These are phyloP conservation scores for Sylvietta virens DNA, from an alignment of 2,113 vertebrate genomes.

Conservation along the genomic window DNA sequence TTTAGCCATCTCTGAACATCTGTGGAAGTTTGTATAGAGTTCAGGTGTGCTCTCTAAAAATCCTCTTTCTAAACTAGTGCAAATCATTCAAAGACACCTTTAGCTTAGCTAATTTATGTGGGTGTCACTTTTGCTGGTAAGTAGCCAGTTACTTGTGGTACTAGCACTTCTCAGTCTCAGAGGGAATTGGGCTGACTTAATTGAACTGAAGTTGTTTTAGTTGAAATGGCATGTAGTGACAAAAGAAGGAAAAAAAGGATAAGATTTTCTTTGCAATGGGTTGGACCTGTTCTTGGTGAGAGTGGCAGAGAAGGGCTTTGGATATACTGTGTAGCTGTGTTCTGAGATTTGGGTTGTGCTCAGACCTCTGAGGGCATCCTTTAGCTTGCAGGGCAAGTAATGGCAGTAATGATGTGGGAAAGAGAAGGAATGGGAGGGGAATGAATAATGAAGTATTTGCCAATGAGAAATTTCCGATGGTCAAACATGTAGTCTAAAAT, in stretches of 20 bases:
- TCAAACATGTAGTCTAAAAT: not conserved
- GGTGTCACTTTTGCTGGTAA: not conserved
- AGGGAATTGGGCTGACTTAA: not conserved
- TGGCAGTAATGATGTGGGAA: not conserved
- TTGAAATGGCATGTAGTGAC: rapidly evolving
- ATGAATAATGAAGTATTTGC: not conserved
- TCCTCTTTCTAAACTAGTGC: not conserved
- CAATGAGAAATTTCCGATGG: not conserved
- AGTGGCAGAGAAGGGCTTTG: not conserved
- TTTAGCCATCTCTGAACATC: not conserved
- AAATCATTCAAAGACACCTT: not conserved
- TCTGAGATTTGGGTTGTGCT: not conserved
- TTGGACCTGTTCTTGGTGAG: not conserved
- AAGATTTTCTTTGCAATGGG: not conserved
- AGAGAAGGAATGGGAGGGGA: not conserved
- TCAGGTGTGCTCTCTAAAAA: not conserved
- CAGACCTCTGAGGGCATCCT: not conserved
- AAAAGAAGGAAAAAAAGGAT: not conserved
- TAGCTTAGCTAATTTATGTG: not conserved
- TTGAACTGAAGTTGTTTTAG: not conserved
- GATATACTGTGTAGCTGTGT: not conserved
- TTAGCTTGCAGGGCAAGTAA: not conserved
- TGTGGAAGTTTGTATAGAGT: not conserved
- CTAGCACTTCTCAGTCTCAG: not conserved
- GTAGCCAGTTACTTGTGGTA: not conserved